Conservation (phyloP, 2,797 vertebrate genomes). For the Chelonia mydas region DNA sequence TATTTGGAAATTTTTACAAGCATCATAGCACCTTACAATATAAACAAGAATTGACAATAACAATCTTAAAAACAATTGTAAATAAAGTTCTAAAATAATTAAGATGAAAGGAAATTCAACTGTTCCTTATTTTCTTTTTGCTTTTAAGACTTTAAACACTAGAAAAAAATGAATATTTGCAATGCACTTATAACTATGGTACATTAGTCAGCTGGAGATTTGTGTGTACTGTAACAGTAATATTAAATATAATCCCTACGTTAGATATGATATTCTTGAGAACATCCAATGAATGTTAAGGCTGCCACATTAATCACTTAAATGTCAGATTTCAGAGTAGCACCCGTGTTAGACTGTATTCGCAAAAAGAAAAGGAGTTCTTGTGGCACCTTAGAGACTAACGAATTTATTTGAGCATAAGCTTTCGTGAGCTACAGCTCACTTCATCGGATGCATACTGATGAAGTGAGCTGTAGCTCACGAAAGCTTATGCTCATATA, state of each 20-base stretch:
- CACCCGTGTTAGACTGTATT: no score
- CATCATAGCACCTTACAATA: background rate
- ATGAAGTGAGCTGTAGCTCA: no score
- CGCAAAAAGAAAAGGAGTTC: no score
- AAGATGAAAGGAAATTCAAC: background rate
- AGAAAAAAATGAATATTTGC: background rate
- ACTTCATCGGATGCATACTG: no score
- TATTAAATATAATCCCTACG: background rate
- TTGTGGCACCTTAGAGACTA: no score
- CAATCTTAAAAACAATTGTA: background rate
- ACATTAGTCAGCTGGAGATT: background rate
- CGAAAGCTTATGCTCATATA: no score
- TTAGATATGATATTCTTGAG: background rate
- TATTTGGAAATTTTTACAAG: background rate
- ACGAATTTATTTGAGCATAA: no score
- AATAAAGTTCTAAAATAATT: slow-evolving; percentile 3
- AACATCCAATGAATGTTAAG: background rate
- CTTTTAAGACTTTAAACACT: background rate
- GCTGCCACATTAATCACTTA: background rate
- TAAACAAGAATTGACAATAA: background rate
- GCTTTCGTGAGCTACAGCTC: no score
- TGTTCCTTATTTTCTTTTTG: background rate
- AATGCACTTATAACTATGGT: background rate
- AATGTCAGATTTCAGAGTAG: background rate
- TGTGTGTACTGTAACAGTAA: background rate